Evolutionary conservation across 2,113 vertebrate genomes (phyloP), one percentile per base, ranked within the genome.

Genomic region (Crotalus viridis): DNA sequence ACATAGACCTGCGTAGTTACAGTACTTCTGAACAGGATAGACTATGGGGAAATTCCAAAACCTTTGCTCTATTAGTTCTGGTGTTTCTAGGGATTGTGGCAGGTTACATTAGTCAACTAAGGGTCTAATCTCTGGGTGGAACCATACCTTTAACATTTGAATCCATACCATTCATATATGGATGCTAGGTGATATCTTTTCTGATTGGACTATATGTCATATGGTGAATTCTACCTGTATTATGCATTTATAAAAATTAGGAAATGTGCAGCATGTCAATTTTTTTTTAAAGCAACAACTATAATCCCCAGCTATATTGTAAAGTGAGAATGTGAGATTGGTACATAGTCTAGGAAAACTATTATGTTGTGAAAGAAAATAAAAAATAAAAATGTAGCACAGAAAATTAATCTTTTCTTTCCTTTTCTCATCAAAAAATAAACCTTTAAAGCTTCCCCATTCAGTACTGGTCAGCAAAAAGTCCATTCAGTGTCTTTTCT

Each of bases 11-110:
- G 3, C n/a, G 43, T 55, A 12, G 19, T 22, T 85, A 51, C 48
- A 51, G 48, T 51, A 85, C 55, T 85, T 13, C 74, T 46, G 43
- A 54, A 91, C 24, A 54, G 22, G 33, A 57, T 51, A 24, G n/a
- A 86, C 54, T 59, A 21, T 91, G 90, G 26, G 90, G 64, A 81
- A 90, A 90, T 91, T 87, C 55, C 91, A 61, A 33, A 24, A 91
- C 46, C 19, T 91, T 64, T 91, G 46, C 46, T 51, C 8, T 13
- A 26, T 21, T 59, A 19, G 33, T 21, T 26, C 12, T 57, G 24
- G 74, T 22, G n/a, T 39, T 54, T 46, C 5, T 33, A 22, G 17
- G 52, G 10, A 52, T n/a, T 59, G 81, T 4, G 90, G 17, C 4
- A 48, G 24, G 52, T 43, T 48, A 48, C 54, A 86, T 43, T 86